Evolutionary conservation across 2,888 invertebrate species (phyloP).

Genomic region (Papilio elwesi): DNA sequence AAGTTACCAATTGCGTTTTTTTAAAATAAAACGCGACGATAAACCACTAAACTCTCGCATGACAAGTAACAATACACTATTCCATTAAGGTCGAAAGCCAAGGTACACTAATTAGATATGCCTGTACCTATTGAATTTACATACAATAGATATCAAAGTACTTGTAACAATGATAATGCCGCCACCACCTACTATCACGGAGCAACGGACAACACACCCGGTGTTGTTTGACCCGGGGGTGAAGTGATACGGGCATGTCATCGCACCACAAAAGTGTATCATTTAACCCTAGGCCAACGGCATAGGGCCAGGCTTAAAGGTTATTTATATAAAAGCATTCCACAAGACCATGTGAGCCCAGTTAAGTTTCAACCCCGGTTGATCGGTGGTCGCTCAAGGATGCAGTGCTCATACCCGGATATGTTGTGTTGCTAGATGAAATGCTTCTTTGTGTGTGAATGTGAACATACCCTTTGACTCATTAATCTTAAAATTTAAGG

Average conservation of each 20-base stretch:
- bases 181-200: conserved; percentile 59
- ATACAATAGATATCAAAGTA: conserved; percentile 48
- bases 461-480: too few relatives aligned
- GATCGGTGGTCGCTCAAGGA: conserved; percentile 53
- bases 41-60: not conserved
- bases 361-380: conserved; percentile 53
- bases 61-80: not conserved
- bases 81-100: conserved; percentile 3
- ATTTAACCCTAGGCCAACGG: conserved; percentile 71
- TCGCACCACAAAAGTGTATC: conserved; percentile 74
- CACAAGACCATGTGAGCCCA: conserved; percentile 59
- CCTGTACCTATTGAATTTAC: conserved; percentile 41
- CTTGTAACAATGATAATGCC: conserved; percentile 35
- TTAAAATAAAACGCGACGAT: not conserved
- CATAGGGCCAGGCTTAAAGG: conserved; percentile 72
- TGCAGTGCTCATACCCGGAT: conserved; percentile 22
- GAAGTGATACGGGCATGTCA: conserved; percentile 56
- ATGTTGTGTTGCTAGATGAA: not conserved
- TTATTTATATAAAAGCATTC: conserved; percentile 74
- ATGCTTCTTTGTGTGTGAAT: not conserved
- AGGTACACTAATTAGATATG: conserved; percentile 2
- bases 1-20: too few relatives aligned
- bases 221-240: conserved; percentile 65
- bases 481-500: too few relatives aligned
- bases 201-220: conserved; percentile 67